Evolutionary conservation across 2,797 vertebrate species (phyloP).

Genomic region (Molossus alvarezi): DNA sequence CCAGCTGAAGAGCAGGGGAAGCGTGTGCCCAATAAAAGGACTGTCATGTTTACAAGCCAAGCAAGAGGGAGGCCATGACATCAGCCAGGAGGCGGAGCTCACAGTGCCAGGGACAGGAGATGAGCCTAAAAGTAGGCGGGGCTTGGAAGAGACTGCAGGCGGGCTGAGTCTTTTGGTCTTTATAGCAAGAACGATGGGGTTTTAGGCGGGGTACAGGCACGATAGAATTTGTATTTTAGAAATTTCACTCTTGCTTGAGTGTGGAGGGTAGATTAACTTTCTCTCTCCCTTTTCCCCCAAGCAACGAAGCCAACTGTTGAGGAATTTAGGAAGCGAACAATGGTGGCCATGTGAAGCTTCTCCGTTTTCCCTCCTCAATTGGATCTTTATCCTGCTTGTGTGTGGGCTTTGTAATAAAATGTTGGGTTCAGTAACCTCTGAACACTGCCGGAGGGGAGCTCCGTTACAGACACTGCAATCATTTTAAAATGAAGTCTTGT

Average conservation of each 20-base stretch:
- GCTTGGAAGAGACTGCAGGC: not conserved
- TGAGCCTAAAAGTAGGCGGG: not conserved
- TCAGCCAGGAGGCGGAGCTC: not conserved
- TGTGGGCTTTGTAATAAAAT: constrained; percentile 39
- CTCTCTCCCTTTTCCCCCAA: not conserved
- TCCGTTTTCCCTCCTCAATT: not conserved
- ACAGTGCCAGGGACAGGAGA: not conserved
- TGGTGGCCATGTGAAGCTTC: not conserved
- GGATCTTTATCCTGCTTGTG: not conserved
- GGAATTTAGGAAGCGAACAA: not conserved
- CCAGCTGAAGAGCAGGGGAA: not conserved
- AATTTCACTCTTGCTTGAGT: not conserved
- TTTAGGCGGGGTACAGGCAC: not conserved
- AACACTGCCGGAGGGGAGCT: not conserved
- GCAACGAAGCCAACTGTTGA: not conserved
- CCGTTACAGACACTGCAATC: not conserved
- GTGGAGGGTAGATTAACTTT: not conserved
- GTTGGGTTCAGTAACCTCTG: not conserved
- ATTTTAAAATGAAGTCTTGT: constrained; percentile 67
- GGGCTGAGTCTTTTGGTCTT: not conserved
- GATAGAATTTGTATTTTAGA: not conserved
- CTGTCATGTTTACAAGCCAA: not conserved
- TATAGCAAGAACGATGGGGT: too few relatives aligned
- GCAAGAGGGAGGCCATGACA: not conserved
- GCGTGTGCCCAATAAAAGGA: not conserved